Conservation (phyloP, 2,797 vertebrate genomes). For the Sebastes trivittatus region DNA sequence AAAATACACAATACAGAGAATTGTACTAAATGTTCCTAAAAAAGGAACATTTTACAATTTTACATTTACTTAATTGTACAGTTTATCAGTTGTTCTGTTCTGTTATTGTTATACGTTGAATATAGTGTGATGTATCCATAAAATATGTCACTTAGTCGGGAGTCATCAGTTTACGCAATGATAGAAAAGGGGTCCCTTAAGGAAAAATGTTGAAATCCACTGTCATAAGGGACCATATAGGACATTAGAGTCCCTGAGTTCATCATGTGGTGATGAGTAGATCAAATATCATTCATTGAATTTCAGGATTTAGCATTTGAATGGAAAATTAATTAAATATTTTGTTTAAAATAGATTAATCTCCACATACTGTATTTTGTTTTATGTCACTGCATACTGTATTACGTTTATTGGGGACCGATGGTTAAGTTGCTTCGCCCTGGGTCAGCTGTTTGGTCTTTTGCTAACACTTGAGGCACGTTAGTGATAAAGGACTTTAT, state of each 20-base stretch:
- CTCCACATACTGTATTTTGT: not conserved
- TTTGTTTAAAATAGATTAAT: not conserved
- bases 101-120: no score
- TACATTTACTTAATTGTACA: no score
- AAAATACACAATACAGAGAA: no score
- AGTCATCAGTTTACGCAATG: no score
- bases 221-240: not conserved
- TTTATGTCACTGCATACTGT: not conserved
- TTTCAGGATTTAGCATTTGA: not conserved
- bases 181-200: no score
- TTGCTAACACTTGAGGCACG: not conserved
- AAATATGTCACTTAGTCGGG: no score
- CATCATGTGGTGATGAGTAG: not conserved
- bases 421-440: not conserved
- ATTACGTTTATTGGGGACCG: not conserved
- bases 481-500: not conserved
- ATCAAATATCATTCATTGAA: not conserved
- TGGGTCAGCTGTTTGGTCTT: not conserved
- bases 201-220: no score
- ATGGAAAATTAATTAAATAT: not conserved
- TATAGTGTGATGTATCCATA: no score
- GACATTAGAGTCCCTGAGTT: not conserved
- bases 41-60: no score
- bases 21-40: no score
- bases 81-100: no score